Conservation (phyloP, 2,113 vertebrate species). For the Mesocricetus auratus region DNA sequence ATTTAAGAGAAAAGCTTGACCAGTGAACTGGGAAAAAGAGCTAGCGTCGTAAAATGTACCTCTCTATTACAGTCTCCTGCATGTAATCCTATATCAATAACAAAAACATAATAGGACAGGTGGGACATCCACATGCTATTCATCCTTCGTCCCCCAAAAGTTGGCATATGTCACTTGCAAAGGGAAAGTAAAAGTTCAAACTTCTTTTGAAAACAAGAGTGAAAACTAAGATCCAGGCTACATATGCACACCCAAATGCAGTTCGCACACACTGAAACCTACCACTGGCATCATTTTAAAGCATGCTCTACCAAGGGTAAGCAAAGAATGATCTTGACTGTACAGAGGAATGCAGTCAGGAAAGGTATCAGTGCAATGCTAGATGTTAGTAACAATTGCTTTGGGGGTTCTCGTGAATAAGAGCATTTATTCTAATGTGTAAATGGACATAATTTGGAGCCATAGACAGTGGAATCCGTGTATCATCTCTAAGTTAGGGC, state of each 20-base stretch:
- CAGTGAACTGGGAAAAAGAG: background rate
- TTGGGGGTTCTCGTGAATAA: background rate
- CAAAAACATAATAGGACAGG: background rate
- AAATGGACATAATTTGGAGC: background rate
- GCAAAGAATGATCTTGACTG: background rate
- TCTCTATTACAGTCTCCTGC: background rate
- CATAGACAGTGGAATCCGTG: slow-evolving; percentile 46
- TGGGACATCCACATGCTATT: background rate
- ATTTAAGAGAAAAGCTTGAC: slow-evolving; percentile 8
- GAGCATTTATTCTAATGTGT: background rate
- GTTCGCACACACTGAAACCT: background rate
- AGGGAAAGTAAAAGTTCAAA: background rate
- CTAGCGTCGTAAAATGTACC: background rate
- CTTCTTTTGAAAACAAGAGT: background rate
- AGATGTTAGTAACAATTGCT: background rate
- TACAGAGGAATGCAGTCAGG: background rate
- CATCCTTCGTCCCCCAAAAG: background rate
- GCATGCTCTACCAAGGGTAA: background rate
- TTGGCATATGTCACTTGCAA: background rate
- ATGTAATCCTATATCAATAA: background rate
- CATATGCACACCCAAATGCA: background rate
- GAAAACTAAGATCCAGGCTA: slow-evolving; percentile 14
- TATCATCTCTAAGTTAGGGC: slow-evolving; percentile 36
- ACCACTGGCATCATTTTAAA: background rate
- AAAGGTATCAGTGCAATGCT: background rate